Conservation (phyloP, 2,797 vertebrate genomes). For the Etheostoma perlongum region DNA sequence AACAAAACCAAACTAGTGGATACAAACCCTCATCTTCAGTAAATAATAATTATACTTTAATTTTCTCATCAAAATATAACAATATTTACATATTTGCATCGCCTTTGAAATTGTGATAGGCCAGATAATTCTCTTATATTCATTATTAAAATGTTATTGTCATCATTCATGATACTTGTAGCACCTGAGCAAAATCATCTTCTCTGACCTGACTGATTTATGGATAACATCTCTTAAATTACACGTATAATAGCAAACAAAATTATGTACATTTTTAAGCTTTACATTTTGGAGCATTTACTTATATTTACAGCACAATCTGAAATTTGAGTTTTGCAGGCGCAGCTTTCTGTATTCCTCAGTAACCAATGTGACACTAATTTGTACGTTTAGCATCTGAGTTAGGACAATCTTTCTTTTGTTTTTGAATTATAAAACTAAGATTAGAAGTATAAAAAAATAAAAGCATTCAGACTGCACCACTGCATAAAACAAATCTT, state of each 20-base stretch:
- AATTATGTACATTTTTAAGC: conserved; percentile 78
- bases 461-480: conserved; percentile 42
- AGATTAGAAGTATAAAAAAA: conserved; percentile 22
- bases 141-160: conserved; percentile 31
- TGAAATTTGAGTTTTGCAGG: conserved; percentile 52
- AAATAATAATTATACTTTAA: conserved; percentile 56
- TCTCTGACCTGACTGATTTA: conserved; percentile 40
- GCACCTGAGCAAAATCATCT: conserved; percentile 75
- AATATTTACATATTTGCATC: conserved; percentile 80
- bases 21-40: conserved; percentile 52
- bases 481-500: conserved; percentile 35
- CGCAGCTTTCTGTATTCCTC: conserved; percentile 26
- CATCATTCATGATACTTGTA: conserved; percentile 49
- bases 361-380: conserved; percentile 30
- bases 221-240: conserved; percentile 69
- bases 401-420: background rate
- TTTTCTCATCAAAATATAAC: conserved; percentile 66
- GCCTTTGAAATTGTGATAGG: conserved; percentile 35
- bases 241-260: conserved; percentile 70
- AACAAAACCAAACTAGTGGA: conserved; percentile 59
- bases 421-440: conserved; percentile 21
- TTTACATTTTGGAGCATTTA: conserved; percentile 70
- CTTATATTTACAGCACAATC: conserved; percentile 84
- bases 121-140: conserved; percentile 14
- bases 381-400: conserved; percentile 15